Conservation (phyloP, 1,140 invertebrate genomes). For the Panulirus ornatus region DNA sequence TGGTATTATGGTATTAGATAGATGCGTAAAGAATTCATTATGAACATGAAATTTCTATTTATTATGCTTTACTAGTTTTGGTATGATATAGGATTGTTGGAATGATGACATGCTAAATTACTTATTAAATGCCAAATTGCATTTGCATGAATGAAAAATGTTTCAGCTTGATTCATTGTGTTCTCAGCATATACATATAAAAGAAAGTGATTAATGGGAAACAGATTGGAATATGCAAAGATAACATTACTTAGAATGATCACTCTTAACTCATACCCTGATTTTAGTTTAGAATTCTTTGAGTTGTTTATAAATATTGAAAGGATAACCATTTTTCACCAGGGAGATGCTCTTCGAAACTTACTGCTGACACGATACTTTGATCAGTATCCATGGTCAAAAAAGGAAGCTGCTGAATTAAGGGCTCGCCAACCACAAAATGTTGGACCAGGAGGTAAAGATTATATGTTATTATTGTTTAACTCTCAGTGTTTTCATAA, state of each 20-base stretch:
- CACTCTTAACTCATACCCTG: background rate
- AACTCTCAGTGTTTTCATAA: background rate
- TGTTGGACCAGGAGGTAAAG: slow-evolving; percentile 52
- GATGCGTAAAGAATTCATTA: too few species aligned
- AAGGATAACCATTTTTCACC: background rate
- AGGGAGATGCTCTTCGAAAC: slow-evolving; percentile 61
- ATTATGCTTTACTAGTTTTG: too few species aligned
- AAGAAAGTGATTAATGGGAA: background rate
- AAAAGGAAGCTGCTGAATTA: slow-evolving; percentile 44
- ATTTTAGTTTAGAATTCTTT: too few species aligned
- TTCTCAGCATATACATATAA: background rate
- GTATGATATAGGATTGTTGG: too few species aligned
- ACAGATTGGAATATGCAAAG: background rate
- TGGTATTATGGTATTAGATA: too few species aligned
- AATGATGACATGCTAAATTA: too few species aligned
- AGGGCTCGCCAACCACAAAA: slow-evolving; percentile 28
- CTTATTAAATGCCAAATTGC: background rate
- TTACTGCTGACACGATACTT: slow-evolving; percentile 56
- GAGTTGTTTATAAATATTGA: too few species aligned
- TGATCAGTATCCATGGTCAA: slow-evolving; percentile 66
- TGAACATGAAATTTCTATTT: too few species aligned
- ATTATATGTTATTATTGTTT: background rate
- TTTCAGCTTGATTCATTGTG: background rate
- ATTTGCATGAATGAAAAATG: background rate
- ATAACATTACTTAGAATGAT: background rate